These are phyloP conservation scores for Resseliella maxima DNA, from an alignment of 2,888 invertebrate genomes.

Conservation along the genomic window DNA sequence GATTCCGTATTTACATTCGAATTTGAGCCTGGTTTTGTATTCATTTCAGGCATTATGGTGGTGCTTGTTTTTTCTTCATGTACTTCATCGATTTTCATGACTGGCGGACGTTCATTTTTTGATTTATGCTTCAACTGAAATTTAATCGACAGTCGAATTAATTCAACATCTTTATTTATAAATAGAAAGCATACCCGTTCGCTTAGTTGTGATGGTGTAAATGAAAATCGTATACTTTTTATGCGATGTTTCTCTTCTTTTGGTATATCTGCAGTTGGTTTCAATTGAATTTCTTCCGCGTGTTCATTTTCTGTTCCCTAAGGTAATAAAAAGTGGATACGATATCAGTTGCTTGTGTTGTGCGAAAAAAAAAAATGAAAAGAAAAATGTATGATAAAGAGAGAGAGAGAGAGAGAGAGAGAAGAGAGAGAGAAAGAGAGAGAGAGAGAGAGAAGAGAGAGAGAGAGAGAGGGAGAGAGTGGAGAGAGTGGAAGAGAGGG, in stretches of 20 bases:
- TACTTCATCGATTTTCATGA: neutral
- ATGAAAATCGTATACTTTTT: constrained; percentile 19
- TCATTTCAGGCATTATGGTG: neutral
- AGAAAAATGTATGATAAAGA: too few species aligned
- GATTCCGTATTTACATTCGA: neutral
- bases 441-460: too few species aligned
- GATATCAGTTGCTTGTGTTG: too few species aligned
- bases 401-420: too few species aligned
- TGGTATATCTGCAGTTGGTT: neutral
- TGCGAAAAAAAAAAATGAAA: too few species aligned
- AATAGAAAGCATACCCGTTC: neutral
- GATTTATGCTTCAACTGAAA: constrained; percentile 36
- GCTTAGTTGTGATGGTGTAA: constrained; percentile 12
- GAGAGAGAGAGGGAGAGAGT: too few species aligned
- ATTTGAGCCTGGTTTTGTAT: neutral
- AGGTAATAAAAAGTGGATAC: neutral
- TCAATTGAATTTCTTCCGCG: constrained; percentile 27
- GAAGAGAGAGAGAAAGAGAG: too few species aligned
- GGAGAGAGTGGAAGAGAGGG: too few species aligned
- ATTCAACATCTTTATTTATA: neutral
- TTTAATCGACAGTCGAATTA: neutral
- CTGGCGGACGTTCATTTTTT: neutral
- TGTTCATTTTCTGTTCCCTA: neutral
- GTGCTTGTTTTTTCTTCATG: neutral
- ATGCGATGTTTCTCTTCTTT: neutral